Evolutionary conservation across 2,888 invertebrate genomes (phyloP).

Genomic region (Heliconius hortense): DNA sequence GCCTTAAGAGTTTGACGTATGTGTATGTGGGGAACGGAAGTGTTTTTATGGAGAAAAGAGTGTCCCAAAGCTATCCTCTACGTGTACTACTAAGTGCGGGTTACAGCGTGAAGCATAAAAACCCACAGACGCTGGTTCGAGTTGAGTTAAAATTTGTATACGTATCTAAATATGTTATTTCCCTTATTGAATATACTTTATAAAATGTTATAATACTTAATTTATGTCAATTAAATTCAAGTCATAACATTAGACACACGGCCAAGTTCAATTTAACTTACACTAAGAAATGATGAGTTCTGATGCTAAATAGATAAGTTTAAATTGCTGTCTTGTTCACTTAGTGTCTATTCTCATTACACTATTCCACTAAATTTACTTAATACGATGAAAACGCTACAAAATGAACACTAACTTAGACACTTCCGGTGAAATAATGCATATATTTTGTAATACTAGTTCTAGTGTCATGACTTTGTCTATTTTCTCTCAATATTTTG

Average conservation of each 20-base stretch:
- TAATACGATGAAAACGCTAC: constrained; percentile 29
- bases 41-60: no score
- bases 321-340: constrained; percentile 37
- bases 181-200: no score
- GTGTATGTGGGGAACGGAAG: no score
- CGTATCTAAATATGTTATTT: no score
- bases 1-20: no score
- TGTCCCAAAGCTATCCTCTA: no score
- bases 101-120: no score
- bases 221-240: neutral
- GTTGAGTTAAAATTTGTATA: no score
- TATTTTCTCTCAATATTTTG: neutral
- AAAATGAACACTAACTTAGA: constrained; percentile 32
- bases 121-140: no score
- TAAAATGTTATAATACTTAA: no score
- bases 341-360: constrained; percentile 32
- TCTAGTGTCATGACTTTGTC: neutral
- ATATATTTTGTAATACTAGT: constrained; percentile 9
- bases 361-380: constrained; percentile 19
- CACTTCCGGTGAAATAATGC: constrained; percentile 36
- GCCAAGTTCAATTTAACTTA: constrained; percentile 1
- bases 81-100: no score
- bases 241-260: neutral
- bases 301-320: constrained; percentile 23
- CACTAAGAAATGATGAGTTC: constrained; percentile 8